phyloP scores from a whole-genome alignment of 2,797 vertebrate species.

The Dromococcyx pavoninus region DNA sequence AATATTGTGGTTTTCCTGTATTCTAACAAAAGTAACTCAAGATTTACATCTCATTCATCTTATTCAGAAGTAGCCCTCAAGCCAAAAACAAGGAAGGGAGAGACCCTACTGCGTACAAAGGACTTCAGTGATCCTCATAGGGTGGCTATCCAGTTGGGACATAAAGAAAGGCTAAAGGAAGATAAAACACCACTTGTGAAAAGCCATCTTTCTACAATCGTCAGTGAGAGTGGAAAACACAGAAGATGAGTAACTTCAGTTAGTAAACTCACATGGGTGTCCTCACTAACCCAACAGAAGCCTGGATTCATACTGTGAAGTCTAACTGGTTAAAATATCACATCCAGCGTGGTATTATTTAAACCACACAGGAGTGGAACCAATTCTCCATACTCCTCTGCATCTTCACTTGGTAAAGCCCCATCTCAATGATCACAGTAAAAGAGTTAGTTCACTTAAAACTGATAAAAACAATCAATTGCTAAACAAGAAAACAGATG shows the following conservation, averaged over 20 bases:
- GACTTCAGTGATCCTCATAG: not conserved
- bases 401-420: not conserved
- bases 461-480: accelerated
- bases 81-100: constrained; percentile 40
- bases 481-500: not conserved
- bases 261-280: not conserved
- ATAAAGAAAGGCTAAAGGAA: not conserved
- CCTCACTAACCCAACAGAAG: not conserved
- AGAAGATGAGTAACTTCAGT: not conserved
- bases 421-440: not conserved
- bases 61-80: constrained; percentile 8
- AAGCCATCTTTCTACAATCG: not conserved
- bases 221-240: not conserved
- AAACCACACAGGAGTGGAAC: not conserved
- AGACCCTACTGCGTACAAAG: constrained; percentile 59
- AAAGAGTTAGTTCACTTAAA: accelerated
- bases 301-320: not conserved
- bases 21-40: constrained; percentile 24
- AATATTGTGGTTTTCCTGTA: constrained; percentile 72
- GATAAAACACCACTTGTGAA: not conserved
- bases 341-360: accelerated
- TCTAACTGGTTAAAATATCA: not conserved
- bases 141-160: not conserved
- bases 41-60: constrained; percentile 60
- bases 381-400: not conserved